These are phyloP conservation scores for Prietella phreatophila DNA, from an alignment of 2,113 vertebrate species.

Conservation along the genomic window DNA sequence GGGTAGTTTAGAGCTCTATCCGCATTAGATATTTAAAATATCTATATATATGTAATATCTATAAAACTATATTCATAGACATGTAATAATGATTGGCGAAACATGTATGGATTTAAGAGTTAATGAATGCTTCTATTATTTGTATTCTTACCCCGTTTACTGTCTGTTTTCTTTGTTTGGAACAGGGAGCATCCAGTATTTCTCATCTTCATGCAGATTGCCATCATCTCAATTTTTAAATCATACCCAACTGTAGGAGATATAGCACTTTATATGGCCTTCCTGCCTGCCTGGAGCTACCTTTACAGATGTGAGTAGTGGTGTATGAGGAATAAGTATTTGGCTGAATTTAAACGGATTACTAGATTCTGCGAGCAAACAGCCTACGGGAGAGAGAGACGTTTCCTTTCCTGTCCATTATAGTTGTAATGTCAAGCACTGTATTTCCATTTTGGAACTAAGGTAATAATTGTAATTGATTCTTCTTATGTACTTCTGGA, in stretches of 20 bases:
- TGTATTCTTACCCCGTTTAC: not conserved
- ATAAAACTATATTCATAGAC: too few relatives aligned
- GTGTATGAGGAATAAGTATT: not conserved
- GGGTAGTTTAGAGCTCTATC: too few relatives aligned
- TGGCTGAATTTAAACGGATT: not conserved
- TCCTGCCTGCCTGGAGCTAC: slow-evolving; percentile 92
- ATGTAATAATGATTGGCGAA: too few relatives aligned
- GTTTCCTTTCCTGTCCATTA: not conserved
- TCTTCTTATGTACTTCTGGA: too few relatives aligned
- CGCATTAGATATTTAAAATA: too few relatives aligned
- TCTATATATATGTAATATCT: too few relatives aligned
- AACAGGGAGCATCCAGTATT: slow-evolving; percentile 92
- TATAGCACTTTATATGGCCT: slow-evolving; percentile 90
- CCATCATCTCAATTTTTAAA: slow-evolving; percentile 96
- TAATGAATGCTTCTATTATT: not conserved
- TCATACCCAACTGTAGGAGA: slow-evolving; percentile 97
- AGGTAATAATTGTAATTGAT: not conserved
- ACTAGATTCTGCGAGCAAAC: not conserved
- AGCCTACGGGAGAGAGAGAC: not conserved
- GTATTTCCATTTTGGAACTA: not conserved
- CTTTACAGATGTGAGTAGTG: slow-evolving; percentile 89
- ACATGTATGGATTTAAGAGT: too few relatives aligned
- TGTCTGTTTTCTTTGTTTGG: slow-evolving; percentile 4
- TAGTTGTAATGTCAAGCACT: not conserved
- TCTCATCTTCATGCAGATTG: slow-evolving; percentile 95